Percentiles rank a stretch among this genome's conserved stretches.
These are phyloP conservation scores for Colaptes auratus DNA, from an alignment of 2,113 vertebrate species.

Conservation along the genomic window DNA sequence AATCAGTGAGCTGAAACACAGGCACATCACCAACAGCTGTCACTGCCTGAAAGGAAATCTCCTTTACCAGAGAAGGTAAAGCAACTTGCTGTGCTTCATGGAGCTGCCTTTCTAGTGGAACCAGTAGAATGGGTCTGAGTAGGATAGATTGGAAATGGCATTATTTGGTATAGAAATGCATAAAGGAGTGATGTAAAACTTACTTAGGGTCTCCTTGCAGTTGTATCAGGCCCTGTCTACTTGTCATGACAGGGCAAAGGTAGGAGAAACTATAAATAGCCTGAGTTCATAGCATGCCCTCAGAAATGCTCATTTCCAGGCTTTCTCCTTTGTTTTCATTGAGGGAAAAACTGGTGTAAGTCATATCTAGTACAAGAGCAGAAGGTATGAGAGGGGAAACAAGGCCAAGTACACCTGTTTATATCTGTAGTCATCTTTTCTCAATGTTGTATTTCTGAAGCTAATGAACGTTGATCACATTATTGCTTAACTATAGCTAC, in stretches of 20 bases:
- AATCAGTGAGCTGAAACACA: neutral
- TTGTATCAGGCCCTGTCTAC: rapidly evolving
- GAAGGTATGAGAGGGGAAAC: neutral
- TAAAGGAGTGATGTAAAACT: neutral
- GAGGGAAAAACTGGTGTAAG: neutral
- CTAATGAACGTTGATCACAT: neutral
- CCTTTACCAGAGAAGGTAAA: neutral
- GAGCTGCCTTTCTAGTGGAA: neutral
- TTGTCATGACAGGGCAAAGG: neutral
- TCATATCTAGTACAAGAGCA: neutral
- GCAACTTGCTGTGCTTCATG: neutral
- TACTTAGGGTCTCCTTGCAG: neutral
- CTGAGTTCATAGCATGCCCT: neutral
- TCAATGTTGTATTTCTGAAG: neutral
- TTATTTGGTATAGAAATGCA: neutral
- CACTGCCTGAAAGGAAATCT: neutral
- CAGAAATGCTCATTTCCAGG: neutral
- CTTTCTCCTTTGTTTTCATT: neutral
- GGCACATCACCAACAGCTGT: neutral
- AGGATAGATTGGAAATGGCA: neutral
- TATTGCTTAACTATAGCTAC: neutral
- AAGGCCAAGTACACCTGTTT: neutral
- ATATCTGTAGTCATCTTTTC: neutral
- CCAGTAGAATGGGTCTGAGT: neutral
- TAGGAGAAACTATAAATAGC: neutral